phyloP scores from a whole-genome alignment of 2,113 vertebrate species.

The Triplophysa dalaica region DNA sequence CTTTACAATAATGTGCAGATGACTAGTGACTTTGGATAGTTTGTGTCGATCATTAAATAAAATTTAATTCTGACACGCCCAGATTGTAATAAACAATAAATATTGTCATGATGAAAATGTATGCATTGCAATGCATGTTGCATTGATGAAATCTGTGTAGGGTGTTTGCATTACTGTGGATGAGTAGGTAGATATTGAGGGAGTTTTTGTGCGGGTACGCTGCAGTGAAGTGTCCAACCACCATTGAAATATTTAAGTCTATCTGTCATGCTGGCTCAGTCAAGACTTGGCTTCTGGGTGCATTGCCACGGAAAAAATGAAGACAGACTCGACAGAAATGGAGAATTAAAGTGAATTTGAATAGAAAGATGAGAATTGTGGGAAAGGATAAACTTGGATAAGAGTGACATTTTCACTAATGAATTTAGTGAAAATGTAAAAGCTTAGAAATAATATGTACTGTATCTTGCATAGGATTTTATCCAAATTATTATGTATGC shows the following conservation, averaged over 20 bases:
- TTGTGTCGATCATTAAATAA: background rate
- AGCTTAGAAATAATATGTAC: too few species aligned
- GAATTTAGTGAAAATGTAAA: too few species aligned
- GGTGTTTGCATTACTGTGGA: background rate
- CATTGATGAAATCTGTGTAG: background rate
- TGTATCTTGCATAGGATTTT: too few species aligned
- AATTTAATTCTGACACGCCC: background rate
- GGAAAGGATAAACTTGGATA: conserved; percentile 32
- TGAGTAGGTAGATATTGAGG: conserved; percentile 1
- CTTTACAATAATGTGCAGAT: background rate
- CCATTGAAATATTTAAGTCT: conserved; percentile 75
- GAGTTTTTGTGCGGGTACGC: conserved; percentile 22
- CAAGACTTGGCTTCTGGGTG: conserved; percentile 64
- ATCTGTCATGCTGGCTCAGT: conserved; percentile 68
- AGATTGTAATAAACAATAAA: too few species aligned
- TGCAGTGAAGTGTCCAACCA: conserved; percentile 44
- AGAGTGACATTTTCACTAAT: background rate
- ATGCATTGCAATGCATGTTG: too few species aligned
- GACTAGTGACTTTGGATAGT: background rate
- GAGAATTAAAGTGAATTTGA: conserved; percentile 22
- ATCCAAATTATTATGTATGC: too few species aligned
- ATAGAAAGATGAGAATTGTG: conserved; percentile 33
- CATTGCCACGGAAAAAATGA: conserved; percentile 53
- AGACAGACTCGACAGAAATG: conserved; percentile 14
- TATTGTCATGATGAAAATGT: too few species aligned